Evolutionary conservation across 1,140 invertebrate species (phyloP).

Genomic region (Temnothorax longispinosus): DNA sequence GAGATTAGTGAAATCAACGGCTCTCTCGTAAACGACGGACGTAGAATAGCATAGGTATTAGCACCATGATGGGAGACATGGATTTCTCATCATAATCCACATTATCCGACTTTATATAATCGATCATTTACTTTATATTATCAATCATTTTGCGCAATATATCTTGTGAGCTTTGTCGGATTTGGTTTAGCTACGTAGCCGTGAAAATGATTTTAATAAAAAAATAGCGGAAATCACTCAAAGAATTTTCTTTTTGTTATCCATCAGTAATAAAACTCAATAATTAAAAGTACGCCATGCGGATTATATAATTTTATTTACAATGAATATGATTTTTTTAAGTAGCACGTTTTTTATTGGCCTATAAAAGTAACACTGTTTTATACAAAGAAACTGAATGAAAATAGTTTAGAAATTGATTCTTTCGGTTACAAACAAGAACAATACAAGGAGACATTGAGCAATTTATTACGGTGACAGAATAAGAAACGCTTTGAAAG

Average conservation of each 20-base stretch:
- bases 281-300: not conserved
- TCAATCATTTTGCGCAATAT: slow-evolving; percentile 19
- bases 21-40: not conserved
- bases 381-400: not conserved
- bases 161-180: not conserved
- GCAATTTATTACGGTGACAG: not conserved
- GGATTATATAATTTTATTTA: not conserved
- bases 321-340: not conserved
- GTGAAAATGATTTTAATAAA: not conserved
- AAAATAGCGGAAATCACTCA: not conserved
- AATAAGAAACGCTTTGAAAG: not conserved
- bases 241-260: not conserved
- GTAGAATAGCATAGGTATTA: not conserved
- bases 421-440: not conserved
- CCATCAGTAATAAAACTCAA: not conserved
- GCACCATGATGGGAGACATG: not conserved
- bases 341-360: not conserved
- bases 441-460: not conserved
- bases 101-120: slow-evolving; percentile 12
- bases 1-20: slow-evolving; percentile 24
- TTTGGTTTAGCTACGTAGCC: not conserved
- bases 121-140: not conserved
- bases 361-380: not conserved
- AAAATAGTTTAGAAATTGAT: slow-evolving; percentile 12
- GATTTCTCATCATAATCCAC: slow-evolving; percentile 9